These are phyloP conservation scores for Prionchulus punctatus DNA, from an alignment of 2,888 invertebrate genomes.

Conservation along the genomic window DNA sequence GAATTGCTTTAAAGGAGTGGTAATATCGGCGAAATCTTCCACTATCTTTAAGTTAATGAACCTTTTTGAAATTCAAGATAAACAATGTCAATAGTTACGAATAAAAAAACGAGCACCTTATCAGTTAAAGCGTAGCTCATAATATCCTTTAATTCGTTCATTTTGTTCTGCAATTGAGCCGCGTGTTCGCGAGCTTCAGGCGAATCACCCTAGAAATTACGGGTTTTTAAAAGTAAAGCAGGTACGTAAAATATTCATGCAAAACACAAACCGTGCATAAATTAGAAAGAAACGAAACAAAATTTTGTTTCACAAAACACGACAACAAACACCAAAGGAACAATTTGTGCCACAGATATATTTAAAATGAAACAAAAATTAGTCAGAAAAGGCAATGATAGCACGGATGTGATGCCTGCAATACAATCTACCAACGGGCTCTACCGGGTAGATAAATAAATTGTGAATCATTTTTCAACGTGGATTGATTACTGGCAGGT, in stretches of 20 bases:
- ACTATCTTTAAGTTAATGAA: conserved; percentile 53
- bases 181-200: conserved; percentile 41
- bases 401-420: no score
- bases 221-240: not conserved
- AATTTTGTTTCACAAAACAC: no score
- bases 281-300: no score
- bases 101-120: conserved; percentile 38
- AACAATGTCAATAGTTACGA: not conserved
- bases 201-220: conserved; percentile 38
- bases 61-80: no score
- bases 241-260: not conserved
- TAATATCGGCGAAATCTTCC: conserved; percentile 88
- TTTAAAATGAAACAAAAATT: no score
- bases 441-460: no score
- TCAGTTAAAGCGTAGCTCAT: conserved; percentile 84
- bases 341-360: no score
- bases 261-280: not conserved
- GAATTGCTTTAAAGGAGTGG: conserved; percentile 77
- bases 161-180: conserved; percentile 58
- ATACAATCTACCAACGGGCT: no score
- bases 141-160: conserved; percentile 71
- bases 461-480: no score
- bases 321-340: no score
- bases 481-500: no score
- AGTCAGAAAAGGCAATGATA: no score